Evolutionary conservation across 2,113 vertebrate genomes (phyloP), one percentile per base, ranked within the genome.

Genomic region (Petroica traversi): DNA sequence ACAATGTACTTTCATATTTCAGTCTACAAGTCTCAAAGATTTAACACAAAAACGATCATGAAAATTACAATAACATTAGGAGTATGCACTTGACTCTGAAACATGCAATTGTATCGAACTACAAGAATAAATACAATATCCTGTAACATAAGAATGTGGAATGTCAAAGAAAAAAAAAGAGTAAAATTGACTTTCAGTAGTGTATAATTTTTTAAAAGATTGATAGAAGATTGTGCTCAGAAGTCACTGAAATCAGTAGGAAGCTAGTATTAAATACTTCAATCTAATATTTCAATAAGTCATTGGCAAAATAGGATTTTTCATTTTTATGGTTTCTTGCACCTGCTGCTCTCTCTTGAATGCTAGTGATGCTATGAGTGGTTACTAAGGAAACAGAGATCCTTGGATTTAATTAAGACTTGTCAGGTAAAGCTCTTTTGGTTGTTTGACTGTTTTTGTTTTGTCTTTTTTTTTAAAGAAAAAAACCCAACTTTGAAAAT

Each of bases 311-410:
- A 62, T 52, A 86, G 41, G n/a, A 55, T 75, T 86, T 92, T 96
- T 95, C 51, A 49, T 90, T 96, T 95, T 88, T 79, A 81, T 38
- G 48, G 8, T 76, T 94, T 88, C 66, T 82, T 91, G 83, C 68
- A 94, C 74, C 81, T 95, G 85, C 74, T 96, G 58, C 55, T 94
- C 41, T 61, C 18, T 66, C 71, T 89, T 52, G 41, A 84, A 83
- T 77, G 45, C 22, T 91, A 66, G 74, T 86, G 84, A 71, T 93
- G 36, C 33, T 64, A 33, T 66, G 71, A 94, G 92, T 71, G 52
- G 92, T 97, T 96, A 67, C 78, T 94, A 95, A 79, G 95, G 96
- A 95, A 96, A 97, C 89, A 75, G 63, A 95, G 66, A 84, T 55
- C 64, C 76, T 71, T 78, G 61, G 51, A 92, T 95, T 94, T 94